Evolutionary conservation across 2,113 vertebrate genomes (phyloP).

Genomic region (Bubalus kerabau): DNA sequence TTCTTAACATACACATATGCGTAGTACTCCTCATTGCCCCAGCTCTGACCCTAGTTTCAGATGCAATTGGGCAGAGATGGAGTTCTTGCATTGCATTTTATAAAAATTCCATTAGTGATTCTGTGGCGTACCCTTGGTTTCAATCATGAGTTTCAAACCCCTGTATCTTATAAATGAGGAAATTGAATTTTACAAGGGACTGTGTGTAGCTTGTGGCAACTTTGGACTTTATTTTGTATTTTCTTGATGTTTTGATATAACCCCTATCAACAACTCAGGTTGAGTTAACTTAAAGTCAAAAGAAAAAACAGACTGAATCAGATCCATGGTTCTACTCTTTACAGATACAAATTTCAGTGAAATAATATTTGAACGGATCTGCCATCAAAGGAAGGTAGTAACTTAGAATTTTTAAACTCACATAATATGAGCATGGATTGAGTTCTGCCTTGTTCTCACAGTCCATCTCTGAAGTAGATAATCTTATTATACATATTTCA

Average conservation of each 20-base stretch:
- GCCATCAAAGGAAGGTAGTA: conserved; percentile 40
- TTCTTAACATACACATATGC: neutral
- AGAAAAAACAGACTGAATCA: neutral
- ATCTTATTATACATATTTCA: neutral
- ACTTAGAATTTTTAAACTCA: conserved; percentile 68
- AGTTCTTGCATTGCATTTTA: neutral
- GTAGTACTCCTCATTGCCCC: neutral
- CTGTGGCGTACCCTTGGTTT: neutral
- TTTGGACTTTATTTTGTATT: neutral
- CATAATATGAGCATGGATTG: neutral
- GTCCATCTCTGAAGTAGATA: neutral
- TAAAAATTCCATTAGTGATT: neutral
- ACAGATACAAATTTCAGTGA: neutral
- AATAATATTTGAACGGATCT: neutral
- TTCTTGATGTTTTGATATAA: neutral
- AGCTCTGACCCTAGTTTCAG: neutral
- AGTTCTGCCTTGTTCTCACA: neutral
- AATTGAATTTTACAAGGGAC: neutral
- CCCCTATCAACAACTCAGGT: neutral
- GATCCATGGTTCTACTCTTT: neutral
- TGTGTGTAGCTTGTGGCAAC: neutral
- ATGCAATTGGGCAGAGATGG: neutral
- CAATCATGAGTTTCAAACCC: neutral
- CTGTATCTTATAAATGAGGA: neutral
- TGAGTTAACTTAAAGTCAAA: neutral